Base-by-base conservation (phyloP, 2,888 invertebrate species). In the Mythimna loreyi region DNA sequence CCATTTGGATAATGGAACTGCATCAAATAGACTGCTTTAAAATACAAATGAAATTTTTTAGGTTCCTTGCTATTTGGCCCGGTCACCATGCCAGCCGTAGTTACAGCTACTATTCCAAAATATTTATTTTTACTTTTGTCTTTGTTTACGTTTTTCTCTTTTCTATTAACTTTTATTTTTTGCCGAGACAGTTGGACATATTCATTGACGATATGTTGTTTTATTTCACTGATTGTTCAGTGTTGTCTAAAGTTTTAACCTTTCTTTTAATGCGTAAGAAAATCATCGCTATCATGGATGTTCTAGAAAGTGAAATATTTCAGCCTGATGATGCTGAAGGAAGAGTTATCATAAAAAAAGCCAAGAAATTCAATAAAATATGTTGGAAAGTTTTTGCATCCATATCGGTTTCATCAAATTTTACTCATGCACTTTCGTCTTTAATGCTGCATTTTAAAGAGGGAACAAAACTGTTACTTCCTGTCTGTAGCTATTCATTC, bases 131-230 rank as follows among this genome's bases (percentile, higher is more conserved):
- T 0, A 16, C 78, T 11, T 85, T 90, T 36, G 65, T 89, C n/a
- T 56, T 89, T 19, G 13, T 86, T 3, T 91, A 89, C 67, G 72
- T 78, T 60, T 33, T 78, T 16, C 30, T 93, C 4, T 72, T 72
- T 8, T 81, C 89, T 0, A 52, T 90, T 9, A 93, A 92, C 80
- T 90, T 92, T 57, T 90, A 75, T 77, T 93, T 85, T 62, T 53
- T 93, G 36, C 88, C 90, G 0, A 84, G 72, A 65, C 71, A 88
- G 43, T 63, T 93, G 40, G 91, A 92, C 28, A 57, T 83, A 30
- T 85, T 91, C 66, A 86, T 92, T 19, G 91, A 90, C 59, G 89
- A 92, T 80, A 70, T 91, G 84, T 75, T 92, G 68, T 90, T 93
- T 78, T 92, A 90, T 82, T 91, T 92, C 30, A 91, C 88, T 1